Conservation (phyloP, 1,140 invertebrate species). For the Drosophila pruinosa region DNA sequence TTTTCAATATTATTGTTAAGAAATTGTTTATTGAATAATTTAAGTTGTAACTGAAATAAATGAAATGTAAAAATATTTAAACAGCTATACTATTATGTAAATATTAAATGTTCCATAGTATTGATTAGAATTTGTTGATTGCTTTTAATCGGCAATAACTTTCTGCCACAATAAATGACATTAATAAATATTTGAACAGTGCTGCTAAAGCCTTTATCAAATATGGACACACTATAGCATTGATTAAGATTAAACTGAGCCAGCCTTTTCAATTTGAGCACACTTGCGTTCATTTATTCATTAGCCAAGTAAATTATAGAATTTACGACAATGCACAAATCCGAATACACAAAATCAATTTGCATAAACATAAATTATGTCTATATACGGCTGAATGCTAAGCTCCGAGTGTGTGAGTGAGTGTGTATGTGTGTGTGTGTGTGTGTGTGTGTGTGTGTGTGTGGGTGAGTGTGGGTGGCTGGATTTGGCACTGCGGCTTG, state of each 20-base stretch:
- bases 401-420: background rate
- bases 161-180: too few species aligned
- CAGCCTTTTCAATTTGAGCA: background rate
- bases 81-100: too few species aligned
- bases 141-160: too few species aligned
- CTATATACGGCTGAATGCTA: constrained; percentile 1
- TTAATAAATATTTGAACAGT: too few species aligned
- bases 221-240: too few species aligned
- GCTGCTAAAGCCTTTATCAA: too few species aligned
- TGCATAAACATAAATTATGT: constrained; percentile 42
- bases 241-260: background rate
- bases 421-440: background rate
- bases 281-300: background rate
- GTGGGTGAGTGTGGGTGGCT: constrained; percentile 1
- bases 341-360: constrained; percentile 26
- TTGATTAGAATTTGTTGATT: too few species aligned
- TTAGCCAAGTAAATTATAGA: background rate
- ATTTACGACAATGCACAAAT: constrained; percentile 1
- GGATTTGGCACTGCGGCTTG: constrained; percentile 66
- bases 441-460: background rate
- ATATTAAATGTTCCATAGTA: too few species aligned
- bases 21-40: background rate
- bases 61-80: too few species aligned
- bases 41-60: background rate
- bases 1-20: too few species aligned